A percentile compares a stretch with the other conserved stretches of the same genome.
These are phyloP conservation scores for Aelia acuminata DNA, from an alignment of 2,888 invertebrate species.

Conservation along the genomic window DNA sequence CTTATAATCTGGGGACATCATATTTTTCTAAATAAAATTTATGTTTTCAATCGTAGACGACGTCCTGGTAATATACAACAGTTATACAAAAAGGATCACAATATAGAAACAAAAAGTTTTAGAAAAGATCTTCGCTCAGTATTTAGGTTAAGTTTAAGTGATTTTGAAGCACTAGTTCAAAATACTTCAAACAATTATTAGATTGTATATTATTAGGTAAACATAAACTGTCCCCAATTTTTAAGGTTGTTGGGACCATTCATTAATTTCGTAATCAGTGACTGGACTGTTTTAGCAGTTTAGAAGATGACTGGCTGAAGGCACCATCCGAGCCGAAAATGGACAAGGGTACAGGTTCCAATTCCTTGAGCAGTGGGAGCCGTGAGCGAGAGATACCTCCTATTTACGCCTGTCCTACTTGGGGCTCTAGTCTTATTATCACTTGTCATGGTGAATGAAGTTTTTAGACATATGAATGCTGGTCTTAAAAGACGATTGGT, in stretches of 20 bases:
- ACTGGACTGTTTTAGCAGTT: not conserved
- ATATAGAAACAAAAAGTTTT: not conserved
- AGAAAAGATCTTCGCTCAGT: not conserved
- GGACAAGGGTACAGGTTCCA: not conserved
- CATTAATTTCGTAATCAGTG: not conserved
- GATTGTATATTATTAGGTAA: not conserved
- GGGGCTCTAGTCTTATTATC: not conserved
- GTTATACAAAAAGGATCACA: not conserved
- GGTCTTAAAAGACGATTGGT: not conserved
- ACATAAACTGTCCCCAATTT: not conserved
- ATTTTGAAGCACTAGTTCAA: not conserved
- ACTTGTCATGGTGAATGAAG: not conserved
- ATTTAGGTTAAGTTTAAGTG: not conserved
- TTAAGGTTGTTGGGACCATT: not conserved
- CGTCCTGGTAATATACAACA: too few relatives aligned
- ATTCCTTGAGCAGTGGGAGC: not conserved
- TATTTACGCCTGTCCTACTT: not conserved
- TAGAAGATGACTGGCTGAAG: not conserved
- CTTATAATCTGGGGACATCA: too few relatives aligned
- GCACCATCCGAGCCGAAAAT: not conserved
- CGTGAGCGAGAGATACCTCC: not conserved
- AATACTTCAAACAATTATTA: too few relatives aligned
- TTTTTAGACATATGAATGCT: not conserved
- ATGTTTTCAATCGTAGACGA: too few relatives aligned
- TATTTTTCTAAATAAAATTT: too few relatives aligned